Conservation (phyloP, 2,797 vertebrate genomes). For the Myotis vivesi region DNA sequence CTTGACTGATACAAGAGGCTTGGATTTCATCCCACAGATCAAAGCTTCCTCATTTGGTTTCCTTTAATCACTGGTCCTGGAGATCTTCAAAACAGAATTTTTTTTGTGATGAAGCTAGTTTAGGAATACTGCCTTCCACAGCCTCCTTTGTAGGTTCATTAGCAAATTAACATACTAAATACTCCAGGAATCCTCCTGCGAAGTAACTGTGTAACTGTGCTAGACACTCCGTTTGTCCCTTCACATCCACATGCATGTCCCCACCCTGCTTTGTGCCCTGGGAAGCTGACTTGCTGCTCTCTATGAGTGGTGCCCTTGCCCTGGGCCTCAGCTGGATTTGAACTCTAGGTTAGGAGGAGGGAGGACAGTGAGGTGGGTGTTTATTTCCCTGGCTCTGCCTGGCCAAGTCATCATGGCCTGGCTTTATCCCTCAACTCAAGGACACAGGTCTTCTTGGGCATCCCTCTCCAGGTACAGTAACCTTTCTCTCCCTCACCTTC, state of each 20-base stretch:
- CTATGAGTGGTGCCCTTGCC: not conserved
- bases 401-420: not conserved
- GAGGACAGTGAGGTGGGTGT: not conserved
- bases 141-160: not conserved
- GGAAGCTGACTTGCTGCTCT: not conserved
- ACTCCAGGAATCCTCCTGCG: not conserved
- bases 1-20: not conserved
- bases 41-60: constrained; percentile 43
- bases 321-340: not conserved
- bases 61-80: constrained; percentile 40
- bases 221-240: not conserved
- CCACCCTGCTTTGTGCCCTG: not conserved
- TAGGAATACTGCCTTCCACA: not conserved
- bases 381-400: not conserved
- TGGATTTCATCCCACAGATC: constrained; percentile 43
- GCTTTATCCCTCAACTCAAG: not conserved
- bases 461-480: not conserved
- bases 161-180: not conserved
- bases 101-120: not conserved
- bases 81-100: constrained; percentile 3
- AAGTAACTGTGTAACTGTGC: not conserved
- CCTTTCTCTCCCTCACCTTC: not conserved
- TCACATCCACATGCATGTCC: too few relatives aligned
- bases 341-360: not conserved
- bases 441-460: not conserved